Percentiles rank a stretch among this genome's conserved stretches.
Evolutionary conservation across 2,888 invertebrate species (phyloP).

Genomic region (Julus scandinavius): DNA sequence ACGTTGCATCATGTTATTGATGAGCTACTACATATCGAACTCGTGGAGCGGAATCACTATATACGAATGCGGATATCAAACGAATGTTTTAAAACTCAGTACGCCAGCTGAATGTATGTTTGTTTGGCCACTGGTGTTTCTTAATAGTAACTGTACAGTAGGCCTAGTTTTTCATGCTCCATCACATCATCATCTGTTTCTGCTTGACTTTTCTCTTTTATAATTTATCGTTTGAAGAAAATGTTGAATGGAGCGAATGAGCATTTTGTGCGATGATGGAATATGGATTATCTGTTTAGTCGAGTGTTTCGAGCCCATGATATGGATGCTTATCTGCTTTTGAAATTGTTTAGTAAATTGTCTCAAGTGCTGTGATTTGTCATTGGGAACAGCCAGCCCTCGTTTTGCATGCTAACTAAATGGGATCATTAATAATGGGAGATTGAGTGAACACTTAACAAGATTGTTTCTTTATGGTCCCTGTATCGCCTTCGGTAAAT

Average conservation of each 20-base stretch:
- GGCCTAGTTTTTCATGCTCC: neutral
- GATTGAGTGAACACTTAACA: slow-evolving; percentile 50
- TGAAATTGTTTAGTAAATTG: slow-evolving; percentile 47
- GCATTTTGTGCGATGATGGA: slow-evolving; percentile 42
- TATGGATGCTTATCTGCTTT: slow-evolving; percentile 36
- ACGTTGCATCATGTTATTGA: neutral
- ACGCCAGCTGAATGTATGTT: neutral
- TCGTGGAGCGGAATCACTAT: neutral
- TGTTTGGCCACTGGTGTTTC: neutral
- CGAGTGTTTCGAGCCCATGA: slow-evolving; percentile 37
- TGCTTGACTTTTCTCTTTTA: slow-evolving; percentile 39
- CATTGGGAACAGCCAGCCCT: slow-evolving; percentile 37
- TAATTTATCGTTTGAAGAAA: slow-evolving; percentile 36
- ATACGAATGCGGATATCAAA: neutral
- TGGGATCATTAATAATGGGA: slow-evolving; percentile 51
- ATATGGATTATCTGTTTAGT: slow-evolving; percentile 46
- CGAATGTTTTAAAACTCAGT: neutral
- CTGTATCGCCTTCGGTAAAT: slow-evolving; percentile 7
- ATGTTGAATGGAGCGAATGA: slow-evolving; percentile 44
- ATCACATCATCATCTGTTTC: slow-evolving; percentile 31
- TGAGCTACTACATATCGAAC: neutral
- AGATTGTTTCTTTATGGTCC: slow-evolving; percentile 48
- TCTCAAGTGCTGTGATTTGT: slow-evolving; percentile 47
- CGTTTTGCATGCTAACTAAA: slow-evolving; percentile 48
- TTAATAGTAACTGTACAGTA: neutral